Evolutionary conservation across 2,113 vertebrate species (phyloP), one percentile per base, ranked within the genome.

Genomic region (Coryphaenoides rupestris): DNA sequence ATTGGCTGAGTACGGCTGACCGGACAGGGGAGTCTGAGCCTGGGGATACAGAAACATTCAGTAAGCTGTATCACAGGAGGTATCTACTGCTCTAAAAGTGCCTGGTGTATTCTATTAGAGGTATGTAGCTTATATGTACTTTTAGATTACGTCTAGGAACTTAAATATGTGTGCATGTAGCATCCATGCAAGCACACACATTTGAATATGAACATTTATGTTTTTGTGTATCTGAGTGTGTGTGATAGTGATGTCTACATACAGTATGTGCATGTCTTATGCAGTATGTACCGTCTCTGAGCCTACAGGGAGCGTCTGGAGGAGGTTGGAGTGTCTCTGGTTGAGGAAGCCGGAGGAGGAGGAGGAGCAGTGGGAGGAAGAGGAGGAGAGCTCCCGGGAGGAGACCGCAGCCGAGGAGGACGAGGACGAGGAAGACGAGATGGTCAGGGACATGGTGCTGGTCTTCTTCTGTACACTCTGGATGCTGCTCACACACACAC

Each of bases 371-470:
- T 58, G 54, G 57, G 84, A 73, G 57, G 84, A 79, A 62, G 16
- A 40, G 55, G 81, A 76, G 19, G 80, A 71, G 33, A 67, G 66
- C 61, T 85, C 86, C 33, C 80, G 67, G 40, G 88, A 75, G 46
- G 86, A 79, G 47, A 26, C 24, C 3, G 24, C 24, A 26, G 24
- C 24, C 9, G 73, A 69, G 33, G 73, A 76, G 23, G 82, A 81
- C 3, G 77, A 68, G 22, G 84, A 72, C 40, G 84, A 81, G 56
- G 86, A 86, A 28, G 90, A 84, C 10, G 89, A 89, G 81, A 91
- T 89, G 77, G 88, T 91, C 72, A 91, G 77, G 21, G 89, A 91
- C 87, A 91, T 81, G 65, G 78, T 84, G 76, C 88, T 90, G 46
- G 86, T 91, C 77, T 91, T 91, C 87, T 91, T 91, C 80, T 88